These are phyloP conservation scores for Ceuthmochares aereus DNA, from an alignment of 2,113 vertebrate genomes.

Conservation along the genomic window DNA sequence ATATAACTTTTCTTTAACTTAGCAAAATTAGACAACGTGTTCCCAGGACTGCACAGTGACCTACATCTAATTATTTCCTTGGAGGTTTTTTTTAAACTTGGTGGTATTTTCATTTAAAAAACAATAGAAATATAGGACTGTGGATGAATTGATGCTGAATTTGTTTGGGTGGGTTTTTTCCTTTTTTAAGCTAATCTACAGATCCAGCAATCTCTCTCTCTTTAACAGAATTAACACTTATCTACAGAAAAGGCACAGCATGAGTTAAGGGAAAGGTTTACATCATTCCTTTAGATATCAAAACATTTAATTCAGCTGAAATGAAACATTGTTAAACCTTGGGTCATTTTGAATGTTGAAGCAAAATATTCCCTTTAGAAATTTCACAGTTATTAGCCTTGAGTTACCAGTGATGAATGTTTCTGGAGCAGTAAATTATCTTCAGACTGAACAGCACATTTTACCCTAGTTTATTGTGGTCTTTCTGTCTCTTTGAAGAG, in stretches of 20 bases:
- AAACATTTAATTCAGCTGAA: constrained; percentile 31
- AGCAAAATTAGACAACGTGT: not conserved
- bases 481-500: constrained; percentile 11
- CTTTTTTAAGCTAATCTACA: not conserved
- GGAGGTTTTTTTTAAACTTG: not conserved
- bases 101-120: not conserved
- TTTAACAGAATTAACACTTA: not conserved
- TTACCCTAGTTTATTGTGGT: constrained; percentile 35
- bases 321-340: constrained; percentile 9
- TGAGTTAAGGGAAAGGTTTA: not conserved
- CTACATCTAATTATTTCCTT: not conserved
- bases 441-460: constrained; percentile 44
- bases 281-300: not conserved
- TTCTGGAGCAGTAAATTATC: constrained; percentile 31
- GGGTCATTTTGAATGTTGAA: constrained; percentile 60
- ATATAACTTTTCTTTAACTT: not conserved
- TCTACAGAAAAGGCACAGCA: not conserved
- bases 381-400: constrained; percentile 56
- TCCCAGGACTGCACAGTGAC: not conserved
- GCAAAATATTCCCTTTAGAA: constrained; percentile 55
- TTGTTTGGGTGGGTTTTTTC: not conserved
- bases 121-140: not conserved
- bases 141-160: not conserved
- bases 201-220: not conserved
- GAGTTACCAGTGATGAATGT: constrained; percentile 19